Base-by-base conservation (phyloP, 2,113 vertebrate species). In the Otis tarda region DNA sequence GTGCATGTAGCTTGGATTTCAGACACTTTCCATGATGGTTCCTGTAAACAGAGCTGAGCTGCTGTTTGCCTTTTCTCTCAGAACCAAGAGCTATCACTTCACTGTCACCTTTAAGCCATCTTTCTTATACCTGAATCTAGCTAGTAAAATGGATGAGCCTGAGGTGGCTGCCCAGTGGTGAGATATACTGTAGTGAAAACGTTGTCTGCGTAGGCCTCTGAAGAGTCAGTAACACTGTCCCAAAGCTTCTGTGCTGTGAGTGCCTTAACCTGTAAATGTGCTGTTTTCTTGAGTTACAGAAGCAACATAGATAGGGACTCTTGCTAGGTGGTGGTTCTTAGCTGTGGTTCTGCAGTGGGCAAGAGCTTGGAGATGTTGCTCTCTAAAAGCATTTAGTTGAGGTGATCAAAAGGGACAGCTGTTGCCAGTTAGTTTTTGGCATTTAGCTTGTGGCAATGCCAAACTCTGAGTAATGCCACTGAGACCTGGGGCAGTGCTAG, bases 1-100 rank as follows among this genome's bases (percentile, higher is more conserved):
- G 93, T 97, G 97, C 97, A 97, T 97, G 97, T 93, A 84, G 92
- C 83, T 74, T 80, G n/a, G 78, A 89, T 92, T 84, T 96, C 49
- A 17, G 96, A 92, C 89, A 97, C 97, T 97, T 97, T 95, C 96
- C 96, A 6, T 70, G 31, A 55, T 93, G 92, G 95, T 97, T 92
- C 70, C 93, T 83, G 14, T 92, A 89, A 75, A 87, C 0, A 3
- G 69, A 87, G 90, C 94, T 97, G 92, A 94, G 95, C 92, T 97
- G 83, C 93, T 93, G 2, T 89, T 93, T 96, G 93, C 93, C 92
- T 95, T 94, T 88, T 95, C 83, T 87, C 52, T 76, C 86, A 94
- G 93, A 96, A 90, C 95, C 90, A 95, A 94, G 95, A 94, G 94
- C 94, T 96, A 94, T 95, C 6, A 0, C 81, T 94, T 87, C 92